Evolutionary conservation across 2,888 invertebrate species (phyloP), one percentile per base, ranked within the genome.

Genomic region (Harmothoe impar): DNA sequence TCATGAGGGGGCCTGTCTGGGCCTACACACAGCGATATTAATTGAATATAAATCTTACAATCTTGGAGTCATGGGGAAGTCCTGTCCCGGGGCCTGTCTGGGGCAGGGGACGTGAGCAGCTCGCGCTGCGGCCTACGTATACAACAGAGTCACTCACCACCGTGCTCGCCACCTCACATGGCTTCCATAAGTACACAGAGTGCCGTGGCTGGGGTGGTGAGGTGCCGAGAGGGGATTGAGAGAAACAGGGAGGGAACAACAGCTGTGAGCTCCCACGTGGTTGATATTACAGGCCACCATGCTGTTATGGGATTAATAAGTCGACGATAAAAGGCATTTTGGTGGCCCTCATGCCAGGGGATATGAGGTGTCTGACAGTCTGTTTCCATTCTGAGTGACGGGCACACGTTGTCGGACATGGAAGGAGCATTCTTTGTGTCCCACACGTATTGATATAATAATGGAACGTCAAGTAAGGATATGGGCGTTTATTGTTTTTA

Each of bases 281-380:
- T 35, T 12, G 43, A 25, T 17, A 81, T 81, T 43, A 81, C 25
- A 43, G 81, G 81, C 35, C 81, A 81, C 17, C 81, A 33, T 33
- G 33, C 81, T 81, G 81, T 25, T 81, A 35, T 35, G 81, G 81
- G 81, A 81, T 81, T 81, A 81, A 81, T 81, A 81, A 81, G 81
- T 33, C 81, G 81, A 25, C 81, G 81, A 81, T 81, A 81, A 81
- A 81, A 81, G 81, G 35, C 10, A 33, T 81, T 81, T 81, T 43
- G 0, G 0, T 15, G 5, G 35, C 43, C 43, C 23, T 15, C 17
- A n/a, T 20, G 35, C 35, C 17, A 43, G 10, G 15, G 81, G 35
- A 35, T 15, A 81, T 25, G 43, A 15, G 3, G 20, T 35, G 43
- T 17, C 15, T 35, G 81, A 81, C 81, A 43, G 15, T 43, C 15